Conservation (phyloP, 1,140 invertebrate genomes). For the Cecropterus lyciades region DNA sequence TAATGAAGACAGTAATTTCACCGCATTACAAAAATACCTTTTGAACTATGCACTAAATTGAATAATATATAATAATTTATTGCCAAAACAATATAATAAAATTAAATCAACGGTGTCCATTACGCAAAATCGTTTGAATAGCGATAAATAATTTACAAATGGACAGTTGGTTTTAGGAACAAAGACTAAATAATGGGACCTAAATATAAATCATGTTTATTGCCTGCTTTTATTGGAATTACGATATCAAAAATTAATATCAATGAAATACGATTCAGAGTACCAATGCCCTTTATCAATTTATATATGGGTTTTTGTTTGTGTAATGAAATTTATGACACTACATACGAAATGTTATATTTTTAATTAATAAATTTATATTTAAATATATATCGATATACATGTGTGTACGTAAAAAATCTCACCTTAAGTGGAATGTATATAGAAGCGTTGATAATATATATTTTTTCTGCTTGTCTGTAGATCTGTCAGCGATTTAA, state of each 20-base stretch:
- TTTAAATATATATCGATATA: too few relatives aligned
- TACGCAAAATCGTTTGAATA: conserved; percentile 7
- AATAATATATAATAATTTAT: background rate
- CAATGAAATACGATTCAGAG: conserved; percentile 9
- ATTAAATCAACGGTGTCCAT: background rate
- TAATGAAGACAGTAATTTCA: too few relatives aligned
- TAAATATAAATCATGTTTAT: conserved; percentile 20
- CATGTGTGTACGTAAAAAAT: too few relatives aligned
- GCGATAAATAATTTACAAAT: conserved; percentile 12
- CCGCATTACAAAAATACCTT: too few relatives aligned
- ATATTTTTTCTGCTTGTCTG: too few relatives aligned
- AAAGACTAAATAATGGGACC: conserved; percentile 19
- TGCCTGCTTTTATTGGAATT: conserved; percentile 14
- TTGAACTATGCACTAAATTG: too few relatives aligned
- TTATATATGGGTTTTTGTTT: background rate
- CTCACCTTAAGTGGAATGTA: too few relatives aligned
- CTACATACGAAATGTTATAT: too few relatives aligned
- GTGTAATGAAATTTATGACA: background rate
- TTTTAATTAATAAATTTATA: too few relatives aligned
- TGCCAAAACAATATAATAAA: background rate
- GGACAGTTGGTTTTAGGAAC: conserved; percentile 10
- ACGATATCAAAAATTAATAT: conserved; percentile 5
- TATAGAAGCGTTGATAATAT: too few relatives aligned
- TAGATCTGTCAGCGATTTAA: too few relatives aligned
- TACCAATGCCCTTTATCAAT: background rate